Conservation (phyloP, 2,888 invertebrate genomes). For the Platypus cylindrus region DNA sequence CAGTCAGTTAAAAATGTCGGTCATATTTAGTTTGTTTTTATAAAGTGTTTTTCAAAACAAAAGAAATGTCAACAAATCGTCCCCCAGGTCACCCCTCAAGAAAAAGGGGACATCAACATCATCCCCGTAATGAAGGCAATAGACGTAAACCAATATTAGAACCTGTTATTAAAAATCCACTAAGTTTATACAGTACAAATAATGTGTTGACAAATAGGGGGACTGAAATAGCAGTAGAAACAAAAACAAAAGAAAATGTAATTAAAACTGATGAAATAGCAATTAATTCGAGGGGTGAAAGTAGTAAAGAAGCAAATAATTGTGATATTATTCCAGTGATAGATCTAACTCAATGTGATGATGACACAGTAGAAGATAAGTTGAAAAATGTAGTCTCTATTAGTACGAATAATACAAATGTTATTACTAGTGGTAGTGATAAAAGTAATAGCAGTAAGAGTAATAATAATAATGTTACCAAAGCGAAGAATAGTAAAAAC, state of each 20-base stretch:
- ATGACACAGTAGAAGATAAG: slow-evolving; percentile 23
- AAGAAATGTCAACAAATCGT: slow-evolving; percentile 47
- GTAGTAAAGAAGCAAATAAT: slow-evolving; percentile 12
- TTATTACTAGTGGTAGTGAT: slow-evolving; percentile 10
- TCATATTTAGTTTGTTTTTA: slow-evolving; percentile 37
- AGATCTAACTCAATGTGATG: slow-evolving; percentile 35
- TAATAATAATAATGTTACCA: slow-evolving; percentile 13
- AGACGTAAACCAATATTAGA: slow-evolving; percentile 42
- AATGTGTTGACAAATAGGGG: slow-evolving; percentile 20
- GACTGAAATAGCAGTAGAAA: slow-evolving; percentile 12
- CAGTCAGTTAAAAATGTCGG: slow-evolving; percentile 48
- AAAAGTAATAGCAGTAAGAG: slow-evolving; percentile 6
- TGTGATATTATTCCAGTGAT: slow-evolving; percentile 28
- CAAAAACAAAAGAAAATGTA: slow-evolving; percentile 12
- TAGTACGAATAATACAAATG: slow-evolving; percentile 13
- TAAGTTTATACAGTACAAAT: slow-evolving; percentile 23
- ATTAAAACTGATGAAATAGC: slow-evolving; percentile 2
- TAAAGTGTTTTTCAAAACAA: slow-evolving; percentile 15
- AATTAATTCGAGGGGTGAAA: slow-evolving; percentile 8
- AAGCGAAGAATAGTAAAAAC: slow-evolving; percentile 12
- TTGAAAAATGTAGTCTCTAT: slow-evolving; percentile 13
- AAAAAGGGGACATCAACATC: slow-evolving; percentile 64
- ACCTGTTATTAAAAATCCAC: slow-evolving; percentile 19
- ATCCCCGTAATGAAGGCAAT: slow-evolving; percentile 48
- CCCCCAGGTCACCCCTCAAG: slow-evolving; percentile 47